phyloP scores from a whole-genome alignment of 2,888 invertebrate species.

The Plemyria rubiginata region DNA sequence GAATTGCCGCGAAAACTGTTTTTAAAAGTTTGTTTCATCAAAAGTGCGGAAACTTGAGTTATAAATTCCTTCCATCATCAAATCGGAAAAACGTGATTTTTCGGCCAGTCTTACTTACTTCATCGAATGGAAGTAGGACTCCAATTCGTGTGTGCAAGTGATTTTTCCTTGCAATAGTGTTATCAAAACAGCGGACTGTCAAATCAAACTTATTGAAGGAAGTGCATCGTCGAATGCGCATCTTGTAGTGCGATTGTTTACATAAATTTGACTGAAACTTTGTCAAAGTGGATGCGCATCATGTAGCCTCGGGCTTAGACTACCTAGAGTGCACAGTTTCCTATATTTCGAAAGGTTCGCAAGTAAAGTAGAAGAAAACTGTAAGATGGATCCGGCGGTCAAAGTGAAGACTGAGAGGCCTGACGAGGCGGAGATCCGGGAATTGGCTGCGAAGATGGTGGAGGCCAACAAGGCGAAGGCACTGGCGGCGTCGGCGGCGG shows the following conservation, averaged over 20 bases:
- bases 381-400: slow-evolving; percentile 63
- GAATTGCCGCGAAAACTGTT: slow-evolving; percentile 61
- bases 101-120: slow-evolving; percentile 55
- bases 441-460: slow-evolving; percentile 94
- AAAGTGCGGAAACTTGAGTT: slow-evolving; percentile 57
- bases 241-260: slow-evolving; percentile 67
- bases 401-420: slow-evolving; percentile 90
- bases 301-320: slow-evolving; percentile 64
- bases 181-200: slow-evolving; percentile 54
- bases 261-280: slow-evolving; percentile 64
- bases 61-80: slow-evolving; percentile 46
- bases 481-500: slow-evolving; percentile 77
- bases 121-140: slow-evolving; percentile 51
- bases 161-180: slow-evolving; percentile 29
- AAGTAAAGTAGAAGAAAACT: slow-evolving; percentile 15
- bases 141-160: slow-evolving; percentile 41
- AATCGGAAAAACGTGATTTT: slow-evolving; percentile 32
- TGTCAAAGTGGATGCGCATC: slow-evolving; percentile 55
- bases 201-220: slow-evolving; percentile 47
- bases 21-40: slow-evolving; percentile 61
- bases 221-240: slow-evolving; percentile 54
- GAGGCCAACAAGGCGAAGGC: slow-evolving; percentile 91
- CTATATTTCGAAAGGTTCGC: slow-evolving; percentile 16
- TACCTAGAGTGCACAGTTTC: slow-evolving; percentile 34
- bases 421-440: slow-evolving; percentile 94